Evolutionary conservation across 2,797 vertebrate genomes (phyloP), one percentile per base, ranked within the genome.

Genomic region (Pelobates cultripes): DNA sequence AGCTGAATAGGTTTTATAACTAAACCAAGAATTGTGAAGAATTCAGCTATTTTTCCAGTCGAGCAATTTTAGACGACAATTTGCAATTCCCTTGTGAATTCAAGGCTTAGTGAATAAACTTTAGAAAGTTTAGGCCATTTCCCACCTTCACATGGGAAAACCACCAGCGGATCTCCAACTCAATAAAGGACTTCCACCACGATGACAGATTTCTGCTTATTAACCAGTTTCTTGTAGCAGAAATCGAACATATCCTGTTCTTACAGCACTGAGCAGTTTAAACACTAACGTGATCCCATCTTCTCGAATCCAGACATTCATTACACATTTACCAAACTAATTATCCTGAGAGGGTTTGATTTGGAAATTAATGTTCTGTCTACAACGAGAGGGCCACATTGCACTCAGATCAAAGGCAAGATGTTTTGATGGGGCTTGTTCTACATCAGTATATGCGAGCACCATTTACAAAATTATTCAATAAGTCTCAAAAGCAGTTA

Each of bases 251-350:
- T 68, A 42, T 17, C 9, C 66, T 14, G 41, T 68, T 41, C 13
- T 10, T 68, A 14, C 41, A 14, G 66, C 40, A 14, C n/a, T 43
- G 41, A 68, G 42, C 13, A 68, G 41, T 40, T 68, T 68, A 68
- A 68, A 68, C 41, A 42, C 66, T 13, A 68, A 68, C 43, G 9
- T 71, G 9, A 77, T 77, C 74, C 41, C 69, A 8, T 4, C 2
- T 13, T 28, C 13, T 40, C 15, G 6, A 73, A 53, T 51, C 63
- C 15, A 41, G 9, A 55, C 63, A 43, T 64, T 83, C 55, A 44
- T 73, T 47, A 83, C 81, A 75, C 81, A 79, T 83, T 83, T 55
- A 70, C 81, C 53, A 1, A 15, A 70, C 51, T 69, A 64, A 70
- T 79, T 83, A 79, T 75, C 61, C 44, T 8, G 44, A 4, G 15